phyloP scores from a whole-genome alignment of 2,113 vertebrate genomes.

The Microcebus griseorufus region DNA sequence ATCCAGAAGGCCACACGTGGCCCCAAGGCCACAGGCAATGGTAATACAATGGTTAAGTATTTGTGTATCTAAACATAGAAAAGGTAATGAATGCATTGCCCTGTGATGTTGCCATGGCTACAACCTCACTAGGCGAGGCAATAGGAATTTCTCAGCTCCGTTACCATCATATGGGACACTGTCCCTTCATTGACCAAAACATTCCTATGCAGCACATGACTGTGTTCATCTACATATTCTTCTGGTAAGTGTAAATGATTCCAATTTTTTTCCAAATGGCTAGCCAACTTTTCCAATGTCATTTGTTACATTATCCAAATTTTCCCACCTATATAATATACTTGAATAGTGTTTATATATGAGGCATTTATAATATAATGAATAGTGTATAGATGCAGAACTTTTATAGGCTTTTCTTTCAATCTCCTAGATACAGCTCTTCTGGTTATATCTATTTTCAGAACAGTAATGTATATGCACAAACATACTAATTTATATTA shows the following conservation, averaged over 20 bases:
- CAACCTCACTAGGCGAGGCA: background rate
- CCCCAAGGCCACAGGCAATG: background rate
- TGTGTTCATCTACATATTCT: background rate
- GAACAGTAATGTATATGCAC: background rate
- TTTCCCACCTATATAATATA: background rate
- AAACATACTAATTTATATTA: background rate
- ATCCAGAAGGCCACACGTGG: too few relatives aligned
- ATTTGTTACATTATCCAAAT: background rate
- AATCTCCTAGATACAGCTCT: background rate
- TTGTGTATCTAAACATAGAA: background rate
- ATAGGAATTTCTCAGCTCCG: background rate
- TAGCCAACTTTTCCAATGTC: background rate
- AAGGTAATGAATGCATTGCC: background rate
- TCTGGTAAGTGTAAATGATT: background rate
- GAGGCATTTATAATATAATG: background rate
- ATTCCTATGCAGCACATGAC: background rate
- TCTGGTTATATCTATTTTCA: background rate
- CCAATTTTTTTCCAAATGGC: background rate
- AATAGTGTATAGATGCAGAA: background rate
- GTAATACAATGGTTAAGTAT: background rate
- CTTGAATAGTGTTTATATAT: background rate
- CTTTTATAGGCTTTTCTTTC: background rate
- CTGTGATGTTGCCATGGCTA: background rate
- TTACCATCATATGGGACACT: background rate
- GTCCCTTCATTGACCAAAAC: background rate